Evolutionary conservation across 2,113 vertebrate species (phyloP), one percentile per base, ranked within the genome.

Genomic region (Piprites chloris): DNA sequence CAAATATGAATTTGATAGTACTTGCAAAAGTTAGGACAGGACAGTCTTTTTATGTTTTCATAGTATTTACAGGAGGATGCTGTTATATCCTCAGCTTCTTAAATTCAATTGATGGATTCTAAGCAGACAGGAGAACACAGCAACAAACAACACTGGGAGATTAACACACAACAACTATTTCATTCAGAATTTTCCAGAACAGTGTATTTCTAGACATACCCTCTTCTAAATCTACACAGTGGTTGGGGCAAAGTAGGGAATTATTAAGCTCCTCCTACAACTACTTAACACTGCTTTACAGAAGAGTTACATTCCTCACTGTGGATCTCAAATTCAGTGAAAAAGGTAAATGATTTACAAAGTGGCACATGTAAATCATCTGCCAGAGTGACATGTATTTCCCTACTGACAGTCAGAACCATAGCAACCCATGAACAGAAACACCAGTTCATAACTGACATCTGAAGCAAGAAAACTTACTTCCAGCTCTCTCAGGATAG

Each of bases 401-500:
- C 41, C 26, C 74, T 37, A 44, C 6, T 80, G 65, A 56, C 21
- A 85, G 33, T 68, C 69, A 91, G 52, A 85, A 72, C 27, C 8
- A 11, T 0, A 50, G n/a, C n/a, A 88, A 27, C 30, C 46, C 76
- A 66, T 3, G 27, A 93, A 58, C 5, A 85, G n/a, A 67, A 96
- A 66, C 22, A 46, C 20, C 35, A 46, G 19, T 4, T 53, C n/a
- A 66, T 5, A 24, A 32, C 16, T 44, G 46, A 66, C 14, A 49
- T 33, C 20, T 28, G 44, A 89, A 81, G 55, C 8, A 39, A 56
- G 41, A 79, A 59, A 83, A 97, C 95, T 97, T 93, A 99, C 99
- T 97, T 99, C 99, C 12, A 99, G 97, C 88, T 99, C 99, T 98
- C 99, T 98, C 94, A 99, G 98, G 94, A 99, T 99, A 15, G 99